A percentile compares a stretch with the other conserved stretches of the same genome.
These are phyloP conservation scores for Hippocampus kuda DNA, from an alignment of 2,797 vertebrate species.

Conservation along the genomic window DNA sequence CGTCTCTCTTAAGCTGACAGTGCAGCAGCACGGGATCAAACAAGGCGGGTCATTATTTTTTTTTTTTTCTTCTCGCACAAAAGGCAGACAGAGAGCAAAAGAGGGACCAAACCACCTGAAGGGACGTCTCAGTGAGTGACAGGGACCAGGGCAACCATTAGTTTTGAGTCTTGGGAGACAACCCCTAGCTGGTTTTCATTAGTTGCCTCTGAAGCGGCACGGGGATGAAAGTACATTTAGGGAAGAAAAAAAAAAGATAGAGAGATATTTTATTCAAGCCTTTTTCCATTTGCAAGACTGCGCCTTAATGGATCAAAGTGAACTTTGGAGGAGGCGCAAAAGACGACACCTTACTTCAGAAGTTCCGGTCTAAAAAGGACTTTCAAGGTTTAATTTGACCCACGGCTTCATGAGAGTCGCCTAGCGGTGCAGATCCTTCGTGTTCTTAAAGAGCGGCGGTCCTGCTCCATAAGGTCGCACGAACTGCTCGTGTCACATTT, in stretches of 20 bases:
- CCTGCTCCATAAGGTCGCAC: neutral
- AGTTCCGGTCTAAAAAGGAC: neutral
- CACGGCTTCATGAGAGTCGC: neutral
- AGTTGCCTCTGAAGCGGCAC: slow-evolving; percentile 41
- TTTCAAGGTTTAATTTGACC: neutral
- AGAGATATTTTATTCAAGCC: slow-evolving; percentile 22
- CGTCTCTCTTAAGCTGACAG: slow-evolving; percentile 21
- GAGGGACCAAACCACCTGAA: slow-evolving; percentile 10
- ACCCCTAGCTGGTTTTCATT: slow-evolving; percentile 59
- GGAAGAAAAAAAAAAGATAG: slow-evolving; percentile 8
- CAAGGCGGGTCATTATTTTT: slow-evolving; percentile 18
- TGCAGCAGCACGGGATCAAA: slow-evolving; percentile 18
- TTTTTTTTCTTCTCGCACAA: slow-evolving; percentile 24
- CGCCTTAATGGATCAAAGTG: neutral
- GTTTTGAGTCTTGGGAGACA: slow-evolving; percentile 52
- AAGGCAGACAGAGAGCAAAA: slow-evolving; percentile 11
- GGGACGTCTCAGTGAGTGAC: slow-evolving; percentile 47
- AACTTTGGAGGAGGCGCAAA: neutral
- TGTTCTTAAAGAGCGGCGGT: neutral
- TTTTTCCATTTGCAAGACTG: neutral
- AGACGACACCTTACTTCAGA: neutral
- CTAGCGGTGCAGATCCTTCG: neutral
- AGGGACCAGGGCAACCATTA: slow-evolving; percentile 51
- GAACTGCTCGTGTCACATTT: neutral
- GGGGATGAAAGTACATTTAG: slow-evolving; percentile 37